These are phyloP conservation scores for Trypoxylon attenuatum DNA, from an alignment of 2,888 invertebrate species.

Conservation along the genomic window DNA sequence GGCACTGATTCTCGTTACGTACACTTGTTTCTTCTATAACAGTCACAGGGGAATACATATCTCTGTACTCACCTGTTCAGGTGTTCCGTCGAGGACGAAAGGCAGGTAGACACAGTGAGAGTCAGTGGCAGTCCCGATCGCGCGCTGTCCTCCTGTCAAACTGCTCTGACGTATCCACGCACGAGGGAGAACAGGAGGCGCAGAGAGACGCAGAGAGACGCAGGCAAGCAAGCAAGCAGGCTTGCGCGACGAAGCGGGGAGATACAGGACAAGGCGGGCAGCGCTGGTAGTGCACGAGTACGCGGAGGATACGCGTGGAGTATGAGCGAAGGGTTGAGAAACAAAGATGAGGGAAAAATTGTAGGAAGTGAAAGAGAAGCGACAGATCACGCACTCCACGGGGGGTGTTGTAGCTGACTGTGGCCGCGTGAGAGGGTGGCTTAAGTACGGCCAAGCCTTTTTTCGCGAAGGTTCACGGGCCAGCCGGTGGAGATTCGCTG, in stretches of 20 bases:
- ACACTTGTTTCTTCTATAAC: too few species aligned
- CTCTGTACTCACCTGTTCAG: conserved; percentile 42
- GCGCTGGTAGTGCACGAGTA: conserved; percentile 2
- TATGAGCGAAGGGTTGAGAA: neutral
- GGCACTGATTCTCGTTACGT: too few species aligned
- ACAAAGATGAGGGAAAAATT: neutral
- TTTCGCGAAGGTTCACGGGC: conserved; percentile 8
- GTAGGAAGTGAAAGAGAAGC: neutral
- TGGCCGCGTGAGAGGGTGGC: neutral
- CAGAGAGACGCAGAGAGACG: conserved; percentile 14
- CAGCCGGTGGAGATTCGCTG: conserved; percentile 20
- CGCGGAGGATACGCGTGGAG: neutral
- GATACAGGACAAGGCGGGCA: neutral
- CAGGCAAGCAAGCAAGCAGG: too few species aligned
- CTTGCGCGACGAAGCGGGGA: too few species aligned
- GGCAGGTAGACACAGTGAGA: conserved; percentile 18
- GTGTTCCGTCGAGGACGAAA: conserved; percentile 14
- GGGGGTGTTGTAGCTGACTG: neutral
- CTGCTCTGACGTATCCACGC: neutral
- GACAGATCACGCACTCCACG: neutral
- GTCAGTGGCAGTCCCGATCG: neutral
- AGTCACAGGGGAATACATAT: too few species aligned
- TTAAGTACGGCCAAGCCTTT: neutral
- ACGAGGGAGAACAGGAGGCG: conserved; percentile 8
- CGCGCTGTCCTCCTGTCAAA: conserved; percentile 29